Conservation (phyloP, 2,888 invertebrate species). For the Cylindroiulus punctatus region DNA sequence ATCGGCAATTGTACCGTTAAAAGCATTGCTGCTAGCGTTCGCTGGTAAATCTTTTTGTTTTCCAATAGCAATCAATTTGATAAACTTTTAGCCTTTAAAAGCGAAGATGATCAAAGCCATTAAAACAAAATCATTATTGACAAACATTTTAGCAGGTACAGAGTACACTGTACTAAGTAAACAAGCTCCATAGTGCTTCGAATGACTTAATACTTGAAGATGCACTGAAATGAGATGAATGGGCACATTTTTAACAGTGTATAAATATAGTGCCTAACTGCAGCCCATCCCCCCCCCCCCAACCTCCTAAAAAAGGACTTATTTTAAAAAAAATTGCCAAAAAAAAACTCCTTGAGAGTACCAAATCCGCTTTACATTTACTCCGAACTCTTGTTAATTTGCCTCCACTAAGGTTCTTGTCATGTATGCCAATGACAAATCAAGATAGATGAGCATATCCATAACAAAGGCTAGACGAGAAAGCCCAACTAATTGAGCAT, state of each 20-base stretch:
- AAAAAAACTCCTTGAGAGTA: conserved; percentile 12
- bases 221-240: background rate
- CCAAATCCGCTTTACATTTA: conserved; percentile 48
- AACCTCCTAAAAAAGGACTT: too few relatives aligned
- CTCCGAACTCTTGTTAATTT: conserved; percentile 42
- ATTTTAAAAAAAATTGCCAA: conserved; percentile 11
- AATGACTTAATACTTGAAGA: background rate
- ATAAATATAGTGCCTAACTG: background rate
- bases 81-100: background rate
- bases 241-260: background rate
- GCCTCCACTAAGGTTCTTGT: conserved; percentile 8
- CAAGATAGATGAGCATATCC: conserved; percentile 50
- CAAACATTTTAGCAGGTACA: background rate
- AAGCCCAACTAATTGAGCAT: conserved; percentile 42
- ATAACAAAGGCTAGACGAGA: conserved; percentile 39
- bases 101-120: background rate
- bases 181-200: too few relatives aligned
- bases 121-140: background rate
- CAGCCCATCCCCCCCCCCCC: too few relatives aligned
- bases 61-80: background rate
- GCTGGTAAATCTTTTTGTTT: background rate
- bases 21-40: too few relatives aligned
- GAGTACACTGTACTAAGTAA: too few relatives aligned
- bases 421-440: conserved; percentile 48
- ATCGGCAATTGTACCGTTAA: too few relatives aligned